Conservation (phyloP, 2,113 vertebrate genomes). For the Melanerpes formicivorus region DNA sequence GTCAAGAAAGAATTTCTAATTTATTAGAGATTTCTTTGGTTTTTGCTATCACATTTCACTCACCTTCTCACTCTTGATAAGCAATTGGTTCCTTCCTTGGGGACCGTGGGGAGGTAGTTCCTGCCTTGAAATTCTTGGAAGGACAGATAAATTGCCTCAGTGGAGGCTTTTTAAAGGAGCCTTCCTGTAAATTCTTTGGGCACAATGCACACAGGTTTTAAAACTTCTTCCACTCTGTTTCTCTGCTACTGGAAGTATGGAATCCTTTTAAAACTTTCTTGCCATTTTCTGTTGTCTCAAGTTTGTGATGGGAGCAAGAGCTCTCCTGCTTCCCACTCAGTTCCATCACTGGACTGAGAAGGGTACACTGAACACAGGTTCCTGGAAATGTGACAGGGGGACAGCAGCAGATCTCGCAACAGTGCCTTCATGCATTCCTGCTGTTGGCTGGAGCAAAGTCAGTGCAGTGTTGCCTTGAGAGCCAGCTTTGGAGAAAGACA, state of each 20-base stretch:
- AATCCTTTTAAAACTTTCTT: background rate
- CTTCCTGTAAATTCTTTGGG: background rate
- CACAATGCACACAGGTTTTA: background rate
- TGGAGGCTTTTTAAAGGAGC: constrained; percentile 53
- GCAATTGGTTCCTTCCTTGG: constrained; percentile 45
- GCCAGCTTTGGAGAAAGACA: background rate
- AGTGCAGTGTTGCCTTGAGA: background rate
- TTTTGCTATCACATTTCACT: constrained; percentile 68
- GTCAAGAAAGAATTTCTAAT: constrained; percentile 55
- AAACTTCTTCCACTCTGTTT: background rate
- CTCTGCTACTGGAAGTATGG: background rate
- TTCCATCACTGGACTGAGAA: background rate
- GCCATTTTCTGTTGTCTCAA: background rate
- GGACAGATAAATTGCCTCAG: constrained; percentile 14
- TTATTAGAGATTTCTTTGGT: constrained; percentile 64
- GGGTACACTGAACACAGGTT: background rate
- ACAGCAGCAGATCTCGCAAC: background rate
- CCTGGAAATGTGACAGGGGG: background rate
- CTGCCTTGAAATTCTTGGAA: constrained; percentile 49
- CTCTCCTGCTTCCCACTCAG: background rate
- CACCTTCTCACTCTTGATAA: constrained; percentile 57
- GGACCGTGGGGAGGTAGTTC: constrained; percentile 25
- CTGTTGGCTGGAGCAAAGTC: background rate
- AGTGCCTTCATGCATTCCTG: background rate
- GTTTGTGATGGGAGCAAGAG: background rate